Percentiles rank a stretch among this genome's conserved stretches.
Conservation (phyloP, 2,113 vertebrate species). For the Sinocyclocheilus anophthalmus region DNA sequence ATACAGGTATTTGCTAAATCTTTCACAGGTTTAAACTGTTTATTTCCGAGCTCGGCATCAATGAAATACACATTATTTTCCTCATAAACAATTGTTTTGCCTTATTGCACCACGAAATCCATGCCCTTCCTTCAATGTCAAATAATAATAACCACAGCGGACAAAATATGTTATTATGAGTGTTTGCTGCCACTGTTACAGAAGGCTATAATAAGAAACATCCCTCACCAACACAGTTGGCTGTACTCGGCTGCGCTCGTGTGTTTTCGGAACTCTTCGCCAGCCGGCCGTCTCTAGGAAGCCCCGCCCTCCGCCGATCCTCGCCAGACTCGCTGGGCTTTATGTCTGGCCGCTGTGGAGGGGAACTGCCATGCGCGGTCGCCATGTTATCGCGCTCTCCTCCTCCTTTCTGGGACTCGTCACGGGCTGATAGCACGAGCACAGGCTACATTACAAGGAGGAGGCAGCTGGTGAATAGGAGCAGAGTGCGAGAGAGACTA, state of each 20-base stretch:
- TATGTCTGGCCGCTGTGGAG: constrained; percentile 79
- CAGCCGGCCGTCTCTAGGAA: background rate
- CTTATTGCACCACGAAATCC: background rate
- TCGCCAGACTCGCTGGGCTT: constrained; percentile 80
- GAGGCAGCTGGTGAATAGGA: constrained; percentile 63
- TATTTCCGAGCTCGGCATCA: background rate
- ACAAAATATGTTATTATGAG: constrained; percentile 17
- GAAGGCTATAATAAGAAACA: constrained; percentile 24
- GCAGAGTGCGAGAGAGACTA: constrained; percentile 73
- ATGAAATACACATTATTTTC: background rate
- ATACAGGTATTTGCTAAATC: background rate
- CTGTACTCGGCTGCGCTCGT: background rate
- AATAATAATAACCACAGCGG: constrained; percentile 2
- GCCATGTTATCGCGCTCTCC: constrained; percentile 85
- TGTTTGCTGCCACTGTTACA: constrained; percentile 21
- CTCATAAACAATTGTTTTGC: background rate
- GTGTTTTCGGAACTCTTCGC: background rate
- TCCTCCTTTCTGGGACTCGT: constrained; percentile 72
- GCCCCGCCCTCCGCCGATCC: background rate
- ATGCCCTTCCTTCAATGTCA: background rate
- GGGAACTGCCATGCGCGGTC: constrained; percentile 83
- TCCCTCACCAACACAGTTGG: background rate
- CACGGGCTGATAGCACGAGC: constrained; percentile 70
- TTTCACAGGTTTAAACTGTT: background rate
- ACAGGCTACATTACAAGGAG: constrained; percentile 65